phyloP scores from a whole-genome alignment of 2,797 vertebrate genomes.

The Pygocentrus nattereri region DNA sequence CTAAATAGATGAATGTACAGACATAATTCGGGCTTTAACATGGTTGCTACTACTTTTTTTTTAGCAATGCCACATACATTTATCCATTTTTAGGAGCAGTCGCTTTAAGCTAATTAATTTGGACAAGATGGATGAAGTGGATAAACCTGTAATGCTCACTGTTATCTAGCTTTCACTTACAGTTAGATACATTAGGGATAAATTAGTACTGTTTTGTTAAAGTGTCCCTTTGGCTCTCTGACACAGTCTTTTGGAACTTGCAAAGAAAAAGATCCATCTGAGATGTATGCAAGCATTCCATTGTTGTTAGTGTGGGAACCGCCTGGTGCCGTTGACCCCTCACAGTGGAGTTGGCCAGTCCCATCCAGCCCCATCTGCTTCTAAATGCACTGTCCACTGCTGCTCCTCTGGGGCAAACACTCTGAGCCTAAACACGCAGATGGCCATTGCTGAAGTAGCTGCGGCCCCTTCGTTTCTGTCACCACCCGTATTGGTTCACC shows the following conservation, averaged over 20 bases:
- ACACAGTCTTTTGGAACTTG: not conserved
- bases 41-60: too few species aligned
- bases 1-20: too few species aligned
- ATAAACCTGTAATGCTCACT: too few species aligned
- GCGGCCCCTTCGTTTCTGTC: not conserved
- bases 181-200: too few species aligned
- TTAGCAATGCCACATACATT: too few species aligned
- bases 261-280: constrained; percentile 21
- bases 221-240: not conserved
- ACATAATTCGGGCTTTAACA: too few species aligned
- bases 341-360: constrained; percentile 3
- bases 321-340: constrained; percentile 30
- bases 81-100: too few species aligned
- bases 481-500: constrained; percentile 23
- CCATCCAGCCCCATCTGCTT: constrained; percentile 1
- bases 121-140: too few species aligned
- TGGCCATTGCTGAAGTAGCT: not conserved
- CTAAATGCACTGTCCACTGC: constrained; percentile 20
- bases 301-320: constrained; percentile 39
- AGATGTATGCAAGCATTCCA: constrained; percentile 17
- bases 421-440: not conserved
- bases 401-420: constrained; percentile 14
- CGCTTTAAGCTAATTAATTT: too few species aligned
- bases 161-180: too few species aligned
- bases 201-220: too few species aligned